Conservation (phyloP, 2,797 vertebrate species). For the Microchirus variegatus region DNA sequence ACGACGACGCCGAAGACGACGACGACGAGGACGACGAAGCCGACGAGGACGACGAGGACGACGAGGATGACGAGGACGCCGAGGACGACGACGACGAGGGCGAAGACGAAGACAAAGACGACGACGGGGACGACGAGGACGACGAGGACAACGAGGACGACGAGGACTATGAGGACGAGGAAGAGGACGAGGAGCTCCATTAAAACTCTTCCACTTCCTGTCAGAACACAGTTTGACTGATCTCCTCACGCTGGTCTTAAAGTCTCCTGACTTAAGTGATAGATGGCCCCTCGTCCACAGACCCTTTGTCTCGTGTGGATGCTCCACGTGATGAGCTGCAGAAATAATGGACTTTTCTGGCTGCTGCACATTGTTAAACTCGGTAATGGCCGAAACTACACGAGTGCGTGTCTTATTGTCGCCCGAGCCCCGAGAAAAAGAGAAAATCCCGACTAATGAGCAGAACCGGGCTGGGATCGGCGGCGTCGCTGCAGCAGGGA, state of each 20-base stretch:
- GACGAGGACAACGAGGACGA: no score
- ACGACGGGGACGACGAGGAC: no score
- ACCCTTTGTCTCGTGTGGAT: constrained; percentile 68
- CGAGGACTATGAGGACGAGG: no score
- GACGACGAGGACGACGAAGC: no score
- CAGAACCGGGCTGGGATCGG: constrained; percentile 61
- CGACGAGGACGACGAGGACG: no score
- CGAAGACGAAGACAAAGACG: no score
- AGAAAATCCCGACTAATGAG: constrained; percentile 68
- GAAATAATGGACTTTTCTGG: constrained; percentile 78
- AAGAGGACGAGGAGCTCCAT: no score
- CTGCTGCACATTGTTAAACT: constrained; percentile 73
- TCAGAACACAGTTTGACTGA: constrained; percentile 8
- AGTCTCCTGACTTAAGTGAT: constrained; percentile 62
- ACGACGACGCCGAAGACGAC: no score
- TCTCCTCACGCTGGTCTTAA: constrained; percentile 34
- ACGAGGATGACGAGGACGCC: no score
- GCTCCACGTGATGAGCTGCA: constrained; percentile 75
- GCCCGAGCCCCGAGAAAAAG: constrained; percentile 40
- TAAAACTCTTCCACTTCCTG: no score
- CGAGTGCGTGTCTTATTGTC: constrained; percentile 61
- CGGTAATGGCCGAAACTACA: constrained; percentile 64
- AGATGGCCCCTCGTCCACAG: constrained; percentile 57
- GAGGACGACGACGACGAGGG: no score
- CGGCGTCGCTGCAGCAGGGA: constrained; percentile 58